Evolutionary conservation across 2,113 vertebrate genomes (phyloP).

Genomic region (Oceanodroma tethys): DNA sequence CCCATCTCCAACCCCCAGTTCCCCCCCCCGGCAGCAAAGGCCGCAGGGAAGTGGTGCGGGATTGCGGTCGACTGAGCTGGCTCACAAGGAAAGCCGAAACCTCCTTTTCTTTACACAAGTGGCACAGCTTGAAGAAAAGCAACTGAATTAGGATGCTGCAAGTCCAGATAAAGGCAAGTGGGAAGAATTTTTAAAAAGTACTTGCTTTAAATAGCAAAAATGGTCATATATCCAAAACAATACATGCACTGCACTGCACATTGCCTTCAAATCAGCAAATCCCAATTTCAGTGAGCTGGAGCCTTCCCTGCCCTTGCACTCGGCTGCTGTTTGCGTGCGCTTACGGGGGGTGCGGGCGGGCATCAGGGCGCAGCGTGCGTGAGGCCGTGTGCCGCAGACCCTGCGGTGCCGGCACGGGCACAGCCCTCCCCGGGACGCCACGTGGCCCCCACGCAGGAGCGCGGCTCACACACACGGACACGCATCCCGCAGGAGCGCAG

Average conservation of each 20-base stretch:
- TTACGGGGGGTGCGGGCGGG: rapidly evolving
- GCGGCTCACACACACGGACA: background rate
- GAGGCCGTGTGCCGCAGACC: too few species aligned
- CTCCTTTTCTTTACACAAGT: background rate
- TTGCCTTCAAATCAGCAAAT: background rate
- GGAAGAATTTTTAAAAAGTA: background rate
- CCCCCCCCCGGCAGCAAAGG: background rate
- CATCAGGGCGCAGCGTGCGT: rapidly evolving
- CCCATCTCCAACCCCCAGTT: background rate
- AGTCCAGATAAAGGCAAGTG: background rate
- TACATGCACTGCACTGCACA: rapidly evolving
- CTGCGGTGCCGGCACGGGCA: too few species aligned
- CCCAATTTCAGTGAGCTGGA: background rate
- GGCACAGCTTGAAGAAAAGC: background rate
- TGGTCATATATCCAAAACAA: background rate
- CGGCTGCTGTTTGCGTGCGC: rapidly evolving
- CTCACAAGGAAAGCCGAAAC: background rate
- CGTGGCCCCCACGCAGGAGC: rapidly evolving
- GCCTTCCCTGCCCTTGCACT: background rate
- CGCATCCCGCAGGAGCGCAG: too few species aligned
- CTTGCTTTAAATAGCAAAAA: background rate
- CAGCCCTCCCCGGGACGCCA: background rate
- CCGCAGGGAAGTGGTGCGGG: background rate
- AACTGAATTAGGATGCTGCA: background rate
- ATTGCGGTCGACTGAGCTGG: rapidly evolving